These are phyloP conservation scores for Herpetotheres cachinnans DNA, from an alignment of 2,113 vertebrate species.

Conservation along the genomic window DNA sequence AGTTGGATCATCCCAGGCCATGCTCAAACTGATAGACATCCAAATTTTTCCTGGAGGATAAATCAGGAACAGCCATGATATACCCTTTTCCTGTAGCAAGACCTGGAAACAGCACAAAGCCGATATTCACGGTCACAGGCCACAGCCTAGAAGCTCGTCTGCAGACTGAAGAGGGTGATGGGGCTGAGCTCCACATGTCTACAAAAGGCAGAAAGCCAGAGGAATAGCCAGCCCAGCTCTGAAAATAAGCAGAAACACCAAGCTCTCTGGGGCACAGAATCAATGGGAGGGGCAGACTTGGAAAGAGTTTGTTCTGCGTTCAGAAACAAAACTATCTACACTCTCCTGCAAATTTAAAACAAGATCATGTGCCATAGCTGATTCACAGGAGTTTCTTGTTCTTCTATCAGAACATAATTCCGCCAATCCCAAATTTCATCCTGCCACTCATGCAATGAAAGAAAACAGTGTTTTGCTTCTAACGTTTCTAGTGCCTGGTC, in stretches of 20 bases:
- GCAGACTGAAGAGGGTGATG: not conserved
- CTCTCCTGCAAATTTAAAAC: not conserved
- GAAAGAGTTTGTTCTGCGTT: not conserved
- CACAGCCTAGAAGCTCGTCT: not conserved
- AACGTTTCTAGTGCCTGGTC: not conserved
- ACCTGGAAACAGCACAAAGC: not conserved
- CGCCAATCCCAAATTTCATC: not conserved
- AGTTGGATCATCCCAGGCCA: not conserved
- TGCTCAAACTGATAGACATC: not conserved
- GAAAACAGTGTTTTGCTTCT: not conserved
- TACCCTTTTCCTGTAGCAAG: not conserved
- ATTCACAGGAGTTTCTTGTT: not conserved
- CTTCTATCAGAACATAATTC: not conserved
- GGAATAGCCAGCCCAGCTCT: not conserved
- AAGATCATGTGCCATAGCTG: not conserved
- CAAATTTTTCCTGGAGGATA: not conserved
- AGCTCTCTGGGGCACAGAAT: not conserved
- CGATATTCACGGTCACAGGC: not conserved
- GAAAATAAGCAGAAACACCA: conserved; percentile 8
- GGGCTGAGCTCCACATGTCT: not conserved
- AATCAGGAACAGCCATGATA: not conserved
- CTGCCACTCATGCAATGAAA: not conserved
- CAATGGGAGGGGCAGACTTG: not conserved
- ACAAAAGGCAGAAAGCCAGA: not conserved
- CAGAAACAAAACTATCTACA: not conserved